phyloP scores from a whole-genome alignment of 2,797 vertebrate genomes.

The Florisuga fusca region DNA sequence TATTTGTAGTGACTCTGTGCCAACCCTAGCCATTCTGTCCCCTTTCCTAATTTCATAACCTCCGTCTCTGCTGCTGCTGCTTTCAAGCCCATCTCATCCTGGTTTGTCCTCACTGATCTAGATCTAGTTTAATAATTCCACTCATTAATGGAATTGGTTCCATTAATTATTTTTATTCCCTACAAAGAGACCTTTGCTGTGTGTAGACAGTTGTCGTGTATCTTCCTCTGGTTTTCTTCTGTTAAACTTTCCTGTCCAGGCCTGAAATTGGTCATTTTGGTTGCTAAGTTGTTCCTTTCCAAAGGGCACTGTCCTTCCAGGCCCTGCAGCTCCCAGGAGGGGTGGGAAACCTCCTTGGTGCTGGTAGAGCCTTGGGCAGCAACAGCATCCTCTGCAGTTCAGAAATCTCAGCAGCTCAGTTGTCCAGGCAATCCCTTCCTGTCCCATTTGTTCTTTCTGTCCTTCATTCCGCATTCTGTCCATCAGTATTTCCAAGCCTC shows the following conservation, averaged over 20 bases:
- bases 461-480: background rate
- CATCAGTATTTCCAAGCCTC: background rate
- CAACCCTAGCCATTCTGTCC: background rate
- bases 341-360: background rate
- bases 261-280: background rate
- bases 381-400: fast-evolving
- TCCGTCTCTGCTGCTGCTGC: background rate
- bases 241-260: background rate
- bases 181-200: background rate
- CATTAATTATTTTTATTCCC: background rate
- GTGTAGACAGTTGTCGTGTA: background rate
- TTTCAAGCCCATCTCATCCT: background rate
- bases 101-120: background rate
- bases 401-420: background rate
- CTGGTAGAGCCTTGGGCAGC: background rate
- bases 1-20: background rate
- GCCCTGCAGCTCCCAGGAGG: background rate
- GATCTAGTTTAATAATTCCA: background rate
- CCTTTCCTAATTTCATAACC: background rate
- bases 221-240: background rate
- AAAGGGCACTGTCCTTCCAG: background rate
- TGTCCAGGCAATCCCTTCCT: background rate
- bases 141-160: slow-evolving; percentile 28
- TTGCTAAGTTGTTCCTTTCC: background rate
- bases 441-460: background rate